A percentile compares a stretch with the other conserved stretches of the same genome.
These are phyloP conservation scores for Yasuhikotakia modesta DNA, from an alignment of 2,797 vertebrate genomes.

Conservation along the genomic window DNA sequence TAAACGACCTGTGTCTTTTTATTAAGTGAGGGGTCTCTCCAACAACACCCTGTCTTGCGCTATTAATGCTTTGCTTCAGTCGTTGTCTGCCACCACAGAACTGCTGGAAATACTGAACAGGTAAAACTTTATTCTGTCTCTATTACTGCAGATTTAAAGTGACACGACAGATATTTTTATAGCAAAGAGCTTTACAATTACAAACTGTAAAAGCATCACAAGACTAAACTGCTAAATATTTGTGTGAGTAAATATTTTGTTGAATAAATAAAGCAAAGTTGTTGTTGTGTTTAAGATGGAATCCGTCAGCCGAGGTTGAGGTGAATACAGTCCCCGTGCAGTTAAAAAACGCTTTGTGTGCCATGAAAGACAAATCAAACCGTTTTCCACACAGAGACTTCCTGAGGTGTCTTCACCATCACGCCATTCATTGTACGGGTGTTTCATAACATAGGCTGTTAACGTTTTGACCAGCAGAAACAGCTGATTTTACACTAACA, in stretches of 20 bases:
- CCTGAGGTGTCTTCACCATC: constrained; percentile 70
- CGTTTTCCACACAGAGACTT: constrained; percentile 61
- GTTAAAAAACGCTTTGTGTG: constrained; percentile 64
- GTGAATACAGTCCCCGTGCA: constrained; percentile 61
- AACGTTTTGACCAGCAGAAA: constrained; percentile 49
- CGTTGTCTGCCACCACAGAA: constrained; percentile 74
- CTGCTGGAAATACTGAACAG: constrained; percentile 64
- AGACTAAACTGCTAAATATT: no score
- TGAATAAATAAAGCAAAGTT: not conserved
- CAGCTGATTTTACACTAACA: not conserved
- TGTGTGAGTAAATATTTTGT: no score
- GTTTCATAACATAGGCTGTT: not conserved
- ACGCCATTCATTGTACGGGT: constrained; percentile 66
- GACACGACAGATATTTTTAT: not conserved
- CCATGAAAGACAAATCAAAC: constrained; percentile 62
- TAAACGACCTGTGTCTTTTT: not conserved
- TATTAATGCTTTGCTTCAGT: constrained; percentile 76
- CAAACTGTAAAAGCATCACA: not conserved
- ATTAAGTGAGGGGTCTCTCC: constrained; percentile 69
- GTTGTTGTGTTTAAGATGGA: constrained; percentile 67
- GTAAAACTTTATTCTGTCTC: constrained; percentile 57
- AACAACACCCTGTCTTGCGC: constrained; percentile 75
- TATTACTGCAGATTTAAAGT: not conserved
- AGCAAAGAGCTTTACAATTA: not conserved
- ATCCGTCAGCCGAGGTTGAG: not conserved